Percentiles rank a stretch among this genome's conserved stretches.
Conservation (phyloP, 2,888 invertebrate species). For the Petrolisthes cinctipes region DNA sequence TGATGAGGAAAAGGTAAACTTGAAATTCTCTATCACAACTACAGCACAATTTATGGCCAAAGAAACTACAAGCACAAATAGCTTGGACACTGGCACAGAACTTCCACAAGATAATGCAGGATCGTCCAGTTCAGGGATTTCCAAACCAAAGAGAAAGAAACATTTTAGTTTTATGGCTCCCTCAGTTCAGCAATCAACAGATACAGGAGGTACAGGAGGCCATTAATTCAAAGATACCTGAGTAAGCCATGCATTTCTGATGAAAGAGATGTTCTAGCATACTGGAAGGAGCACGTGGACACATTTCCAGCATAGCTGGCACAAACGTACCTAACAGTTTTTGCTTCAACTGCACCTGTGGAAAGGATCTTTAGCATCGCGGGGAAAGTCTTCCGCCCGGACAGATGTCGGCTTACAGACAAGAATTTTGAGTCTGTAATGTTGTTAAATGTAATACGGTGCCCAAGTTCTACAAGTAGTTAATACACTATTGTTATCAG, state of each 20-base stretch:
- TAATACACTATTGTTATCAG: conserved; percentile 2
- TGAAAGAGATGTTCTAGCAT: conserved; percentile 25
- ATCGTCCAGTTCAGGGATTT: conserved; percentile 8
- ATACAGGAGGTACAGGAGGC: conserved; percentile 23
- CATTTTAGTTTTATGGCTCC: conserved; percentile 39
- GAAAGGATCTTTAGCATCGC: conserved; percentile 42
- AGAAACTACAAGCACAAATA: conserved; percentile 15
- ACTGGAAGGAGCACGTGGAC: conserved; percentile 21
- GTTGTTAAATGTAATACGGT: conserved; percentile 35
- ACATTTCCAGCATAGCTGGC: conserved; percentile 30
- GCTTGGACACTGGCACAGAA: conserved; percentile 23
- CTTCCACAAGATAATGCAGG: conserved; percentile 22
- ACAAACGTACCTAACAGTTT: conserved; percentile 33
- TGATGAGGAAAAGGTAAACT: conserved; percentile 31
- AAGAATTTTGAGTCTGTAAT: conserved; percentile 51
- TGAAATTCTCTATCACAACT: conserved; percentile 26
- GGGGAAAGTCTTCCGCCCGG: conserved; percentile 23
- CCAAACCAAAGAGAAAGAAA: conserved; percentile 31
- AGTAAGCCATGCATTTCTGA: conserved; percentile 34
- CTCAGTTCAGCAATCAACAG: conserved; percentile 36
- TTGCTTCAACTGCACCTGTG: conserved; percentile 34
- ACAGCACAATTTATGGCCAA: conserved; percentile 31
- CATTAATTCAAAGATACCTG: conserved; percentile 24
- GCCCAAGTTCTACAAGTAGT: background rate
- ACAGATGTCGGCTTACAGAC: conserved; percentile 30